Evolutionary conservation across 2,113 vertebrate species (phyloP), one percentile per base, ranked within the genome.

Genomic region (Prolemur simus): DNA sequence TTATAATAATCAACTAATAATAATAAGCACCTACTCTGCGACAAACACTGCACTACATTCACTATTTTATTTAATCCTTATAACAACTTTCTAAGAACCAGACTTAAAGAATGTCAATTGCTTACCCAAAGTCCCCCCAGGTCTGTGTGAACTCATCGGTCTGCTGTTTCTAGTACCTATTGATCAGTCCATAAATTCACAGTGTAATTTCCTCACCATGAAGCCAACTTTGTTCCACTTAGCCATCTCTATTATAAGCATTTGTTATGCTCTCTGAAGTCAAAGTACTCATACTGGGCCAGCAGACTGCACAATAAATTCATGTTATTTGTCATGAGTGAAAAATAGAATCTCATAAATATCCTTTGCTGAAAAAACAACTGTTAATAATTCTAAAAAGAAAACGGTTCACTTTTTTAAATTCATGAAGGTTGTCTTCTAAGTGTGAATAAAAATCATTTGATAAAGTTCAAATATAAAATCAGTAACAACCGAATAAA

Each of bases 381-480:
- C 27, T 63, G 9, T 64, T 81, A 58, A 77, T 34, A 94, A 13
- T 32, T 95, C 23, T 69, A 81, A 34, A 85, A 91, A 80, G 37
- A 88, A 76, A 88, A 88, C 0, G 47, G 29, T 52, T 95, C 49
- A 80, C 29, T 71, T 85, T 69, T 87, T 86, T 76, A 87, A 97
- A 93, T 39, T 29, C 18, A 96, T 93, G 47, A 93, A 71, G 94
- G 64, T 68, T 85, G 25, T 13, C 47, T 91, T 96, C 11, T 45
- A 80, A 71, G 74, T 47, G 7, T 39, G 8, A 89, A 73, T 86
- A 86, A 87, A 90, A 95, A 89, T 49, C 15, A 89, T 60, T 71
- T 58, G 29, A 93, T 71, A 91, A 87, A 94, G 49, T 77, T 96
- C 32, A 93, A 92, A 94, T 88, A 89, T 42, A 89, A 88, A 95